Base-by-base conservation (phyloP, 2,888 invertebrate species). In the Xestoiulus laeticollis region DNA sequence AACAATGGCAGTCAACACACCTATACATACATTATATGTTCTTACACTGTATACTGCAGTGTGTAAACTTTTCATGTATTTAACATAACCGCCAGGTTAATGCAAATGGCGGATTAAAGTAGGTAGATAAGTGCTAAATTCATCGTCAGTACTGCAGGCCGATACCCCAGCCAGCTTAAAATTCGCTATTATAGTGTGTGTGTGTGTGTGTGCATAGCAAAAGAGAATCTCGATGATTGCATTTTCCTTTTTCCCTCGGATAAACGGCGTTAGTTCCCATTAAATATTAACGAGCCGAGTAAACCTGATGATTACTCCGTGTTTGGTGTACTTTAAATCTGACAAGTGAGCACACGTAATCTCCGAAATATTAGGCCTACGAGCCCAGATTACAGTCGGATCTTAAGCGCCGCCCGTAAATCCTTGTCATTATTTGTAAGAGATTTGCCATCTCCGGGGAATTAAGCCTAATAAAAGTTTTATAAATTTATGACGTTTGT, bases 241-340 rank as follows among this genome's bases (percentile, higher is more conserved):
- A 68, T 68, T 68, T 68, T 68, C 68, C 68, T 26, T 68, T 68
- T 68, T 68, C 68, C 68, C 68, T 68, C 68, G 68, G 68, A 68
- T 68, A 68, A 68, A 68, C 68, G 68, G 68, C 68, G 68, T 68
- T 68, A 68, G 68, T 68, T 68, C 68, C 68, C 68, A 68, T 68
- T 68, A 68, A 68, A 68, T 68, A 68, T 68, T 68, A 68, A 68
- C 68, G 68, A 68, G 68, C 26, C 22, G 68, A 68, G 68, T 68
- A 68, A 68, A 68, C 68, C 68, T 68, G 68, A 68, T 68, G 68
- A 68, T 68, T 68, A 68, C 68, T 68, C 68, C 68, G 68, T 68
- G 68, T 68, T 68, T 68, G 68, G 26, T 68, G 68, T 68, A 68
- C 68, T 68, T 68, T 68, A 68, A 68, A 68, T 68, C 68, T 68